Evolutionary conservation across 2,797 vertebrate species (phyloP), one percentile per base, ranked within the genome.

Genomic region (Eospalax fontanierii): DNA sequence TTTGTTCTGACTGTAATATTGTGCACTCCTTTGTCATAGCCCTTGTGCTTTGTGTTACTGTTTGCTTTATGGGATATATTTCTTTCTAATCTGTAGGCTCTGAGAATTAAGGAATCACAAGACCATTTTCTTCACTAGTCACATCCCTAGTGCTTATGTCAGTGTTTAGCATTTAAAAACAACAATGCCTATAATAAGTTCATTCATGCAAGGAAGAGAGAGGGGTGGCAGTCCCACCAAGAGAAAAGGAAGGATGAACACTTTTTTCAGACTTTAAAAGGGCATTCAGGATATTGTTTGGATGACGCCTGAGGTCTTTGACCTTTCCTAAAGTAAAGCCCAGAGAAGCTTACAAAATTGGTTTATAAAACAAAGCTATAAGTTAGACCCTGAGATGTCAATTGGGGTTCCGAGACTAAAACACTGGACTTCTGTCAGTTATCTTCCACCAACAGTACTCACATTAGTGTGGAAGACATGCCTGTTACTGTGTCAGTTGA

Each of bases 181-280:
- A 89, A 33, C 38, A 73, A 35, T 43, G 33, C 26, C 24, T 26
- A 71, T 66, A 22, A 3, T 65, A 15, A 90, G 4, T 50, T 38
- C 46, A 40, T 71, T 50, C 28, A 68, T n/a, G 15, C 14, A 70
- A 93, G 70, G 46, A 68, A 63, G 22, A 8, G 28, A 75, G 6
- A n/a, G 54, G 35, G 21, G 66, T 16, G 22, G 18, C 26, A 80
- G 59, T 15, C 35, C 40, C 2, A 22, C 87, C 75, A 30, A 59
- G 24, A 38, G 0, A 70, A 8, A 61, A 87, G 50, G 28, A 90
- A 82, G 26, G 15, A 81, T 43, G 9, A 70, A 43, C 14, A 40
- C 28, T 54, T 90, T 90, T 59, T 68, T 66, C n/a, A 65, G 57
- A n/a, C 22, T 35, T 90, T 74, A 59, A 87, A 74, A 91, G 24